Evolutionary conservation across 2,888 invertebrate genomes (phyloP).

Genomic region (Drosophila niveifrons): DNA sequence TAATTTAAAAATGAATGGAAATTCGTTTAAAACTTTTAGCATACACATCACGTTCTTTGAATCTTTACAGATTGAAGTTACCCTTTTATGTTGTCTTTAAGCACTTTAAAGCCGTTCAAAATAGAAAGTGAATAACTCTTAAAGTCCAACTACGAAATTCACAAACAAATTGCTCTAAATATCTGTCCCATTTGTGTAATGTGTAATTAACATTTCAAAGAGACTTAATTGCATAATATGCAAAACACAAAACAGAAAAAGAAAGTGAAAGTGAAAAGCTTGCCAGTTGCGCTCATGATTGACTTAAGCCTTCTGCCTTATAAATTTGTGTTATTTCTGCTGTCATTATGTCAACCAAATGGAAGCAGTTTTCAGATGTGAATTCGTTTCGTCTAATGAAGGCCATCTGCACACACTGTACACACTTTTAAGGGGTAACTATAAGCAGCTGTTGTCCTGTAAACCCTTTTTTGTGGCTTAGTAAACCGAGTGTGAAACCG

Average conservation of each 20-base stretch:
- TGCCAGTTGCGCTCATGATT: background rate
- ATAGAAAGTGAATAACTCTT: background rate
- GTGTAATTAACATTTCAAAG: background rate
- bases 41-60: too few relatives aligned
- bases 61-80: too few relatives aligned
- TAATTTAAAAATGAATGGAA: too few relatives aligned
- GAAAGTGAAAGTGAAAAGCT: background rate
- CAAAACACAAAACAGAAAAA: background rate
- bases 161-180: background rate
- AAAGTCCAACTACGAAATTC: background rate
- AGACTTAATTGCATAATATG: background rate
- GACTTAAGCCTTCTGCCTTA: background rate
- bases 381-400: slow-evolving; percentile 27
- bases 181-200: background rate
- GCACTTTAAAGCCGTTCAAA: background rate
- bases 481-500: slow-evolving; percentile 54
- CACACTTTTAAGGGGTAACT: slow-evolving; percentile 15
- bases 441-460: slow-evolving; percentile 50
- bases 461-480: slow-evolving; percentile 56
- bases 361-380: slow-evolving; percentile 18
- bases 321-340: slow-evolving; percentile 7
- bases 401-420: slow-evolving; percentile 39
- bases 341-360: slow-evolving; percentile 26
- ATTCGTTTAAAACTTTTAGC: too few relatives aligned
- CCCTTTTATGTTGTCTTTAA: background rate